Conservation (phyloP, 2,113 vertebrate genomes). For the Catharus minimus region DNA sequence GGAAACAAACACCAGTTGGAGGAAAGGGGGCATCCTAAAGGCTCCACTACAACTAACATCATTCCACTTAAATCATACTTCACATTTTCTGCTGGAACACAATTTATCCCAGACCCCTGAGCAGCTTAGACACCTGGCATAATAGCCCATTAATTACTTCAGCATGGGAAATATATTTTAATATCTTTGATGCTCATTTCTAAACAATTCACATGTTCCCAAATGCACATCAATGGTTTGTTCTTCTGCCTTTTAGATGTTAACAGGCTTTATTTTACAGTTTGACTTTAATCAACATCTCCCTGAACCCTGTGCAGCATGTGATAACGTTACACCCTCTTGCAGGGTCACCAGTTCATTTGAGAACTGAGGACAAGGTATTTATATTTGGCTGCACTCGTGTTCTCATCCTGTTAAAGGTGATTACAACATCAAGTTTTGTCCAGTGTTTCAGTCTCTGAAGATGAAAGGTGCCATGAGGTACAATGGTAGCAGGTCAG, state of each 20-base stretch:
- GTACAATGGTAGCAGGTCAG: constrained; percentile 38
- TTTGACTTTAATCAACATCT: background rate
- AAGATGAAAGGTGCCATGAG: constrained; percentile 37
- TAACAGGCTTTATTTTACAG: background rate
- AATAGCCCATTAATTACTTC: constrained; percentile 49
- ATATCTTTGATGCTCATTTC: constrained; percentile 23
- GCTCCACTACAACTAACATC: background rate
- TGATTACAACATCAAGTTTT: constrained; percentile 27
- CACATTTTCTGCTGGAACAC: background rate
- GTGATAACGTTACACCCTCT: background rate
- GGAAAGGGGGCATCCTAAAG: background rate
- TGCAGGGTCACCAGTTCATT: background rate
- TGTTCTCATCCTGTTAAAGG: constrained; percentile 8
- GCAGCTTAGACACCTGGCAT: constrained; percentile 36
- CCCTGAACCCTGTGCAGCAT: background rate
- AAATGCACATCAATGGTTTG: background rate
- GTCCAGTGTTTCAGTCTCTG: background rate
- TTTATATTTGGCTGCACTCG: background rate
- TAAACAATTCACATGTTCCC: background rate
- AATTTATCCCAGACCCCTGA: constrained; percentile 2
- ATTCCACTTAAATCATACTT: background rate
- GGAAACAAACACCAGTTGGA: background rate
- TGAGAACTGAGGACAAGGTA: background rate
- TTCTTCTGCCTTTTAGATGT: background rate
- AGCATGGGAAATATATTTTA: constrained; percentile 40